Evolutionary conservation across 2,888 invertebrate species (phyloP).

Genomic region (Minunthozetes semirufus): DNA sequence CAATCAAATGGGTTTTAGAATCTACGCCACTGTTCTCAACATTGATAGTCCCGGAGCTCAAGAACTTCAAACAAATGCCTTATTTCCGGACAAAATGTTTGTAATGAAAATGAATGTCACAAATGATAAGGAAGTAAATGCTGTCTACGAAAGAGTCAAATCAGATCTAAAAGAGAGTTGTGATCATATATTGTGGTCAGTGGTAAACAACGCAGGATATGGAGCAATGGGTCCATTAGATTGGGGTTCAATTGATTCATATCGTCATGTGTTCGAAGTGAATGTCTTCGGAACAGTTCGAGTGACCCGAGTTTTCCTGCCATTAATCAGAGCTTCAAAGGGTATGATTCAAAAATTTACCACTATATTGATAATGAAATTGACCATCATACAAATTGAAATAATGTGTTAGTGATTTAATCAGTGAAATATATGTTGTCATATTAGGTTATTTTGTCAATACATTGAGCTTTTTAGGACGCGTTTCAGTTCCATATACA

Average conservation of each 20-base stretch:
- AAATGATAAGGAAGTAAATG: constrained; percentile 45
- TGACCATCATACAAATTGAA: too few species aligned
- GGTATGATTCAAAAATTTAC: too few species aligned
- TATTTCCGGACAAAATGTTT: constrained; percentile 40
- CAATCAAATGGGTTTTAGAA: constrained; percentile 30
- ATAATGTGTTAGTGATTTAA: too few species aligned
- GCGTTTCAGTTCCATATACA: neutral
- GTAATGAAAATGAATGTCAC: constrained; percentile 48
- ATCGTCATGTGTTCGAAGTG: constrained; percentile 45
- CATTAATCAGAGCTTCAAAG: constrained; percentile 44
- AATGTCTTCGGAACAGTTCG: constrained; percentile 46
- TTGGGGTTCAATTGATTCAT: constrained; percentile 50
- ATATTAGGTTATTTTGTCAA: constrained; percentile 42
- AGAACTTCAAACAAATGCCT: neutral
- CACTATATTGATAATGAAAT: too few species aligned
- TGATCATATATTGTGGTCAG: constrained; percentile 50
- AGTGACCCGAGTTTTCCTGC: constrained; percentile 46
- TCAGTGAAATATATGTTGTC: too few species aligned
- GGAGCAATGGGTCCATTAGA: constrained; percentile 51
- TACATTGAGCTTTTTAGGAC: constrained; percentile 44
- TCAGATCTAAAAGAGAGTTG: neutral
- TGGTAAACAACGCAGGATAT: constrained; percentile 54
- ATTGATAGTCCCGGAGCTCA: constrained; percentile 28
- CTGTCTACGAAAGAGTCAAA: constrained; percentile 26
- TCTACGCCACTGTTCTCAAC: constrained; percentile 33